A percentile compares a stretch with the other conserved stretches of the same genome.
Conservation (phyloP, 2,113 vertebrate species). For the Cebus imitator region DNA sequence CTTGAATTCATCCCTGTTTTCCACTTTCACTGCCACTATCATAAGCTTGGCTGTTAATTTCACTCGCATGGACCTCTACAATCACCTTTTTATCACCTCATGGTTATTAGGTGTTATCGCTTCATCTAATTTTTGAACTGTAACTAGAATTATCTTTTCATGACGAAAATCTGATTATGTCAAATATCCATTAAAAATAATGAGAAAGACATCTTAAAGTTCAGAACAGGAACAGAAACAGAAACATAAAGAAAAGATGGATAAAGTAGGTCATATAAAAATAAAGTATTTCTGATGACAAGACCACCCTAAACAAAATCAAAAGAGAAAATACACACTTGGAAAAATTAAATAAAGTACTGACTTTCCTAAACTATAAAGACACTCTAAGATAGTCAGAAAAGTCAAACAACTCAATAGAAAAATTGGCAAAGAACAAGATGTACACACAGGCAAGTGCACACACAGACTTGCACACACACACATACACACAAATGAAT, state of each 20-base stretch:
- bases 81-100: neutral
- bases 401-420: neutral
- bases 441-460: too few species aligned
- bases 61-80: neutral
- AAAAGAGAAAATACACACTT: neutral
- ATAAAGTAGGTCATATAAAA: neutral
- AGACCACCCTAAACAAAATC: neutral
- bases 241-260: neutral
- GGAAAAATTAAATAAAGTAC: neutral
- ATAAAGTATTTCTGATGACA: neutral
- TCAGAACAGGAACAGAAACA: neutral
- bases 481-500: neutral
- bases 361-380: neutral
- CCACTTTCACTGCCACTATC: too few species aligned
- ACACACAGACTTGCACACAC: neutral
- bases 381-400: neutral
- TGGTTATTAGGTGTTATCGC: too few species aligned
- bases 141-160: neutral
- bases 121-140: neutral
- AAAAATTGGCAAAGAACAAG: neutral
- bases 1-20: neutral
- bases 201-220: neutral
- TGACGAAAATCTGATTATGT: neutral
- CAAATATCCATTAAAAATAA: neutral
- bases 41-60: neutral